Base-by-base conservation (phyloP, 2,888 invertebrate species). In the Choreutis nemorana region DNA sequence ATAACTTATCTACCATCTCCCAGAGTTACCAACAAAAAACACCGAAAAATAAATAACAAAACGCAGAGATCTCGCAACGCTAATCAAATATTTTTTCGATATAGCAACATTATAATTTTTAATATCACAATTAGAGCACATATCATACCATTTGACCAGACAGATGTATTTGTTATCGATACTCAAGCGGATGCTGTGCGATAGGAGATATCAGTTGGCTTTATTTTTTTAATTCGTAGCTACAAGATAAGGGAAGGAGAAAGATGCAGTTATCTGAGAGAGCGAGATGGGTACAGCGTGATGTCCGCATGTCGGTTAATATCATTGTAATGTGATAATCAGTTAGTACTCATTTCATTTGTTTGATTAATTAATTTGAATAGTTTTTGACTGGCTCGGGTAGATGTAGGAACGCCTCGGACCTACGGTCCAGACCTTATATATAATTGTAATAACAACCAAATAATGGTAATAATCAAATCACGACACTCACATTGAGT, bases 151-250 rank as follows among this genome's bases (percentile, higher is more conserved):
- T 54, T n/a, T 55, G 57, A 53, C 62, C 55, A 47, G 49, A 48
- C 65, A 67, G 70, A 68, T 70, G 66, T 45, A 45, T 35, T n/a
- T 32, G 34, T 58, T 68, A 70, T 70, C 22, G 26, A 33, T 33
- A 35, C 20, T 11, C 18, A 29, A 23, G 26, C 37, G 37, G 37
- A 37, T 37, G 37, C 37, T 37, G 29, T 15, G 32, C 29, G 35
- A 35, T 37, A 33, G 18, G 15, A 14, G 32, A 32, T 36, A 34
- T 28, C 24, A 42, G 55, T 62, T 58, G 56, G 62, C 57, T 61
- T 56, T 56, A 56, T 64, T 50, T 70, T 70, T 68, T 67, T 65
- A 57, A 60, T 66, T 65, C 55, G 48, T 41, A 55, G 53, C 55
- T 57, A 52, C 48, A 48, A 63, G 45, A 44, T 41, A 39, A 48